Percentiles rank a stretch among this genome's conserved stretches.
These are phyloP conservation scores for Drosophila nebulosa DNA, from an alignment of 1,140 invertebrate genomes.

Conservation along the genomic window DNA sequence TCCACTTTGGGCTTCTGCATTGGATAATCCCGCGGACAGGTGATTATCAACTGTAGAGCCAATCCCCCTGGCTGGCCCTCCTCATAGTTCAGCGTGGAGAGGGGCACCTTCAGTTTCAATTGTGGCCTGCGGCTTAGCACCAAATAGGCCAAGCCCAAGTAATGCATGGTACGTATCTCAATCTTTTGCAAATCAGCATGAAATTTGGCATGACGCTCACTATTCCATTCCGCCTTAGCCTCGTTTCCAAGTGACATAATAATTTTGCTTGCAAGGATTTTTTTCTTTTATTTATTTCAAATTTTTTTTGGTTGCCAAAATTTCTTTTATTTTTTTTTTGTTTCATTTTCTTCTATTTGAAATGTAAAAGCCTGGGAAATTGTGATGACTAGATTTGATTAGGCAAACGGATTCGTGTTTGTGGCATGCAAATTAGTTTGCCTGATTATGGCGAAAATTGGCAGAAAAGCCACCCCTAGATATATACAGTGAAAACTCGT, in stretches of 20 bases:
- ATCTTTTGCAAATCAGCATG: conserved; percentile 45
- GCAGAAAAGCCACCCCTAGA: conserved; percentile 20
- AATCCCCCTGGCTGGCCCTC: conserved; percentile 22
- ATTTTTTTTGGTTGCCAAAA: not conserved
- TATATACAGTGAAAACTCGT: not conserved
- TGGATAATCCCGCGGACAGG: conserved; percentile 48
- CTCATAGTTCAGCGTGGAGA: conserved; percentile 54
- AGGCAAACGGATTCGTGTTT: conserved; percentile 38
- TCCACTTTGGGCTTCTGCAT: conserved; percentile 41
- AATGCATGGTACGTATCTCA: conserved; percentile 57
- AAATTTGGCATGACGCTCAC: conserved; percentile 2
- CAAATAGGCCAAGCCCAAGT: conserved; percentile 53
- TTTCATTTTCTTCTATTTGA: conserved; percentile 29
- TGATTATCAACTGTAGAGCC: conserved; percentile 54
- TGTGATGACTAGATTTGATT: conserved; percentile 64
- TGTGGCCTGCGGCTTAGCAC: conserved; percentile 38
- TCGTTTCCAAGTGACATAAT: conserved; percentile 10
- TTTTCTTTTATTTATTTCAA: not conserved
- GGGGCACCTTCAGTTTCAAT: conserved; percentile 40
- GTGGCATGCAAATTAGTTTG: conserved; percentile 69
- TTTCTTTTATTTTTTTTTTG: conserved; percentile 28
- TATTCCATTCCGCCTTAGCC: not conserved
- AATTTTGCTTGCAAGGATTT: not conserved
- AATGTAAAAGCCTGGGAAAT: conserved; percentile 52
- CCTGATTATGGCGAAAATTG: conserved; percentile 71